These are phyloP conservation scores for Trachops cirrhosus DNA, from an alignment of 2,797 vertebrate species.

Conservation along the genomic window DNA sequence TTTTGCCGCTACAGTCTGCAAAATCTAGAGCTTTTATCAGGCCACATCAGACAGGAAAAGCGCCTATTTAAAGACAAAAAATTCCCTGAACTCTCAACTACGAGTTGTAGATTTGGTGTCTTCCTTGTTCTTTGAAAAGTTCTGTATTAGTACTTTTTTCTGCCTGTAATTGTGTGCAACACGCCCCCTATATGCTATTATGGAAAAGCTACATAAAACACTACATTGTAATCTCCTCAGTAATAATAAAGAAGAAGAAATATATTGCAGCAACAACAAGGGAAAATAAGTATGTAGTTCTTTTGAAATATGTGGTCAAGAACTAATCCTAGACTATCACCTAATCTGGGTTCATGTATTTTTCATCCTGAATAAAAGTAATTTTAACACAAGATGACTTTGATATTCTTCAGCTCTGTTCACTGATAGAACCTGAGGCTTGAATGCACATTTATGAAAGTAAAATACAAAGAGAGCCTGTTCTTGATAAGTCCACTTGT, in stretches of 20 bases:
- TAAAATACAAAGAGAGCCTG: slow-evolving; percentile 31
- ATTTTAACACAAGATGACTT: slow-evolving; percentile 73
- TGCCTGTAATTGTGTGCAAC: slow-evolving; percentile 86
- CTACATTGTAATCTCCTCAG: slow-evolving; percentile 90
- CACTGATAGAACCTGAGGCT: neutral
- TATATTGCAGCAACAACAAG: slow-evolving; percentile 80
- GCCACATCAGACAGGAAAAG: slow-evolving; percentile 72
- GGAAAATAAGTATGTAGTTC: slow-evolving; percentile 81
- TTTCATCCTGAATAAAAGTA: slow-evolving; percentile 91
- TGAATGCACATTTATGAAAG: slow-evolving; percentile 61
- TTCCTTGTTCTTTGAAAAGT: slow-evolving; percentile 80
- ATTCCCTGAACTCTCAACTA: slow-evolving; percentile 60
- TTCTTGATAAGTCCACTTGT: slow-evolving; percentile 50
- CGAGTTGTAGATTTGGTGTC: slow-evolving; percentile 80
- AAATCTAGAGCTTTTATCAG: slow-evolving; percentile 83
- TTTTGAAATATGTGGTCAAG: slow-evolving; percentile 89
- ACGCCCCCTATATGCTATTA: slow-evolving; percentile 88
- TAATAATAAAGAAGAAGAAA: slow-evolving; percentile 86
- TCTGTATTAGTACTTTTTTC: slow-evolving; percentile 84
- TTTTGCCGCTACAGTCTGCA: slow-evolving; percentile 83
- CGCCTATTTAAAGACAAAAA: slow-evolving; percentile 67
- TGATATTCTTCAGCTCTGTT: slow-evolving; percentile 50
- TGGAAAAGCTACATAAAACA: slow-evolving; percentile 91
- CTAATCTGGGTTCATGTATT: slow-evolving; percentile 88
- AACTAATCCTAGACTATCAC: slow-evolving; percentile 85